Evolutionary conservation across 2,888 invertebrate species (phyloP).

Genomic region (Trissonchulus sp.): DNA sequence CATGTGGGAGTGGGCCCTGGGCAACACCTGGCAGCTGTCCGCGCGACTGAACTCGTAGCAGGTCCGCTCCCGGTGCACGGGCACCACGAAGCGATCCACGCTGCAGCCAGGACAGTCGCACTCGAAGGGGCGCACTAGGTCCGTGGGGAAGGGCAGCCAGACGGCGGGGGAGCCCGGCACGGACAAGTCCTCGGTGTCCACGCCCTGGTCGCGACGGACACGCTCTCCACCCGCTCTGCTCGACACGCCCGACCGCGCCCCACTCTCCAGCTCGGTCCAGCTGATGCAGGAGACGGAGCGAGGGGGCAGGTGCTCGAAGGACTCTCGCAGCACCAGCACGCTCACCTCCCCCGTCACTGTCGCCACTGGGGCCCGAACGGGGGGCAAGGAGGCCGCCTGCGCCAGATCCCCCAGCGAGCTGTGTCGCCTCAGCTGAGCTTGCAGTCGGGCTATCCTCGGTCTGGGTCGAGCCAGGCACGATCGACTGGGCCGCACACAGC

Average conservation of each 20-base stretch:
- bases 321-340: background rate
- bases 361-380: too few relatives aligned
- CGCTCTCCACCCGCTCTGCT: background rate
- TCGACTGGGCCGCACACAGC: background rate
- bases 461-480: background rate
- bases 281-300: background rate
- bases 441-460: background rate
- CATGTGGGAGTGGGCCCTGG: too few relatives aligned
- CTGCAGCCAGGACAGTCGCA: background rate
- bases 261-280: background rate
- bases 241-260: background rate
- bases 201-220: background rate
- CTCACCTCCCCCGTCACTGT: too few relatives aligned
- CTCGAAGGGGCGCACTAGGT: background rate
- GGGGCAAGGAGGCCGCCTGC: background rate
- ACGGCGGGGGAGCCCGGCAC: background rate
- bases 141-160: slow-evolving; percentile 9
- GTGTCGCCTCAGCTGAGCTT: background rate
- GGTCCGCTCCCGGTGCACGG: background rate
- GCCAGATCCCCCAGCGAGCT: background rate
- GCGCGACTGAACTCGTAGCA: background rate
- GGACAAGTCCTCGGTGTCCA: background rate
- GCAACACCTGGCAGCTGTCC: too few relatives aligned
- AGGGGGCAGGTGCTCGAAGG: background rate
- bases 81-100: background rate